Percentiles rank a stretch among this genome's conserved stretches.
These are phyloP conservation scores for Acronicta aceris DNA, from an alignment of 2,888 invertebrate genomes.

Conservation along the genomic window DNA sequence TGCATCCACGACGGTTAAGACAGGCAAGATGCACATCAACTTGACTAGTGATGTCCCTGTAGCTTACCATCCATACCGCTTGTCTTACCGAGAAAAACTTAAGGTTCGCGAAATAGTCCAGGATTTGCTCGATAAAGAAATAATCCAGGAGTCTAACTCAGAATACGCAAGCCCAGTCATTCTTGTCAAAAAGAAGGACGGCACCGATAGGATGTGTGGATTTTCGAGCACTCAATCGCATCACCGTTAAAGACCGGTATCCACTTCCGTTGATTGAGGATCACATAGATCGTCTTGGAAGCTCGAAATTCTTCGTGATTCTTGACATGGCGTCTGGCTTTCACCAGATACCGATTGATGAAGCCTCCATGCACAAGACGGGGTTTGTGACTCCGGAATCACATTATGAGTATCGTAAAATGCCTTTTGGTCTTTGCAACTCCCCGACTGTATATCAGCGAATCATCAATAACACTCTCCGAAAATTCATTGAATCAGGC, in stretches of 20 bases:
- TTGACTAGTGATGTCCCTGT: too few relatives aligned
- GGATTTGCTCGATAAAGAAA: neutral
- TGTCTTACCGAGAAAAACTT: too few relatives aligned
- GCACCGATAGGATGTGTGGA: neutral
- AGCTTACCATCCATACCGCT: too few relatives aligned
- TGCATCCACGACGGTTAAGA: too few relatives aligned
- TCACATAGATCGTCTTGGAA: neutral
- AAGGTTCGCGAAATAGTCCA: neutral
- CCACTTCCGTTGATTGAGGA: neutral
- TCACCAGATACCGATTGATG: neutral
- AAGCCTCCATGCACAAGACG: constrained; percentile 30
- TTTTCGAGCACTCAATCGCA: neutral
- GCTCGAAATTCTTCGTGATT: neutral
- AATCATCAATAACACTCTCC: constrained; percentile 5
- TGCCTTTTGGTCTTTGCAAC: constrained; percentile 13
- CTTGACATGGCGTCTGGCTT: neutral
- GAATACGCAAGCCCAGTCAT: neutral
- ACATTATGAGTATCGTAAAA: constrained; percentile 16
- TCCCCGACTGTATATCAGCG: constrained; percentile 12
- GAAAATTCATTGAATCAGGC: neutral
- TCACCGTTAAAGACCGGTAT: neutral
- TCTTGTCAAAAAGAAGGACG: neutral
- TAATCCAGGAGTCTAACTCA: neutral
- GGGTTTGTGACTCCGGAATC: constrained; percentile 38
- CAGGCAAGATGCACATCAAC: too few relatives aligned